phyloP scores from a whole-genome alignment of 2,113 vertebrate species.

The Ceyx cyanopectus region DNA sequence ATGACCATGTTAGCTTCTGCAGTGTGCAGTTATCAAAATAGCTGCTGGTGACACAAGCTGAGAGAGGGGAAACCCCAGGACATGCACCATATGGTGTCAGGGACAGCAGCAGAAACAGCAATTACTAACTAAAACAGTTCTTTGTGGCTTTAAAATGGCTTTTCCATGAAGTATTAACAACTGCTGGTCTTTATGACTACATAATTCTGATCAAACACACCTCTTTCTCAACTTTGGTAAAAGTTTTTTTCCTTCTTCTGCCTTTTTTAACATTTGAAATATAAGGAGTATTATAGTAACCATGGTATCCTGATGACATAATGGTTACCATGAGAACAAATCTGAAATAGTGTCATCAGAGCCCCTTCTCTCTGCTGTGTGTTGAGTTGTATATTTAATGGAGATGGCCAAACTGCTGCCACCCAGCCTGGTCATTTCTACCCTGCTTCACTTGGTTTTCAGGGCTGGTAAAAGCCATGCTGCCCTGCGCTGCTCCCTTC shows the following conservation, averaged over 20 bases:
- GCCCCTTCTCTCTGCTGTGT: slow-evolving; percentile 38
- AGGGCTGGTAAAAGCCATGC: not conserved
- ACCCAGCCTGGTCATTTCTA: not conserved
- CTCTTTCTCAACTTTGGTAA: slow-evolving; percentile 27
- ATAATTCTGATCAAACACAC: slow-evolving; percentile 13
- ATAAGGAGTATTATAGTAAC: slow-evolving; percentile 70
- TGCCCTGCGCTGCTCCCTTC: not conserved
- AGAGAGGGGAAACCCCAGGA: slow-evolving; percentile 39
- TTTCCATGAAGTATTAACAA: slow-evolving; percentile 27
- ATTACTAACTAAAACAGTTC: slow-evolving; percentile 29
- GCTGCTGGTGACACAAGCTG: slow-evolving; percentile 24
- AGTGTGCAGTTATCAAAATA: slow-evolving; percentile 13
- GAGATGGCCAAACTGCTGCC: slow-evolving; percentile 33
- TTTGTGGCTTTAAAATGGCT: not conserved
- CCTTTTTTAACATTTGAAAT: slow-evolving; percentile 66
- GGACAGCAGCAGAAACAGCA: slow-evolving; percentile 25
- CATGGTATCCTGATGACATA: slow-evolving; percentile 75
- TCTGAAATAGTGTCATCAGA: slow-evolving; percentile 70
- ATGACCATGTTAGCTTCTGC: not conserved
- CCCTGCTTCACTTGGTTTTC: not conserved
- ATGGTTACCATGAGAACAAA: slow-evolving; percentile 78
- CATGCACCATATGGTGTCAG: slow-evolving; percentile 53
- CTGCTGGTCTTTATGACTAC: not conserved
- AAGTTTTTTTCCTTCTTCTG: slow-evolving; percentile 23
- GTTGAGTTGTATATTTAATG: slow-evolving; percentile 47